Base-by-base conservation (phyloP, 30 jellyfish, hydroid and myxozoan genomes). In the Phacellophora camtschatica region DNA sequence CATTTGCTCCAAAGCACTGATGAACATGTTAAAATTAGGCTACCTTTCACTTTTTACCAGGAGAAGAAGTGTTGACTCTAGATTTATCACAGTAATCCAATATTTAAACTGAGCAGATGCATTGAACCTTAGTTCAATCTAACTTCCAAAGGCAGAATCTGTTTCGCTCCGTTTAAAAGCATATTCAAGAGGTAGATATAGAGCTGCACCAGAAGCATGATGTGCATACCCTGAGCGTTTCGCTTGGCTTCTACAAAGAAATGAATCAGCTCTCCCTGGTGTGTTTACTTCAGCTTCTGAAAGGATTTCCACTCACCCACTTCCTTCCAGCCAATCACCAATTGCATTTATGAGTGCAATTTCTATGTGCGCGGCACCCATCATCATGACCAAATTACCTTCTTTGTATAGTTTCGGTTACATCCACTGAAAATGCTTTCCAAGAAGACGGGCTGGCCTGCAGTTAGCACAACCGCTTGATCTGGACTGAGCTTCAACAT, bases 291-390 rank as follows among this genome's bases (percentile, higher is more conserved):
- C 75, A 2, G 89, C 84, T 27, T 83, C 25, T 45, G 24, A 63
- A 3, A 83, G 59, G 30, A 50, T 12, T 28, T 71, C 83, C 1
- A 58, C 89, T 90, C 95, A 83, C 15, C 89, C 95, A 71, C 75
- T 43, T 0, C 89, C 89, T 42, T 83, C 83, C 11, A 83, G 51
- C 89, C 89, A 83, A 61, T 70, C 84, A 1, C 95, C 95, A 25
- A 83, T 71, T 20, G 83, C 71, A 39, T 28, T 43, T 15, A 83
- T 10, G 31, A 82, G 71, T 1, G 83, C 90, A 77, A 42, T 24
- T 66, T 84, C 85, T 0, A 84, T 84, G 50, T 84, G 92, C n/a
- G 66, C 42, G 24, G 89, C 73, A 23, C 92, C 92, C 76, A 65
- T 36, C 92, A 81, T 81, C 62, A 58, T 25, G 0, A 77, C 34